Evolutionary conservation across 1,140 invertebrate genomes (phyloP), one percentile per base, ranked within the genome.

Genomic region (Bombus impatiens): DNA sequence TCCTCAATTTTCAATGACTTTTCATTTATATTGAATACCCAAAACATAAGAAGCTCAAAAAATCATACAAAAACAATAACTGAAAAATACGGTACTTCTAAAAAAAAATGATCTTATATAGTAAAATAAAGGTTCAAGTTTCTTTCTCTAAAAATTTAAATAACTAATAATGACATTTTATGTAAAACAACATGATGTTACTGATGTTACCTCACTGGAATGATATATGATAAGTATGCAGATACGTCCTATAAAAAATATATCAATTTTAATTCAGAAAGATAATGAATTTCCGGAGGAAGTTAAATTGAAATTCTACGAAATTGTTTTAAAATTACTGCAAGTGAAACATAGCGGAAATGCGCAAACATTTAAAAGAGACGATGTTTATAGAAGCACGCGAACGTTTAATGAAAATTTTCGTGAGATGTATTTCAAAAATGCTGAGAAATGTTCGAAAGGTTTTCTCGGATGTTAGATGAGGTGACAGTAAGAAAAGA

Each of bases 401-500:
- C 35, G 18, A 15, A 40, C 8, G 25, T 82, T n/a, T 5, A 76
- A 40, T 18, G 59, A 53, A 40, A 32, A 68, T 42, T 62, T 13
- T n/a, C 59, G 47, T 8, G 18, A 53, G 47, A 53, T 53, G 18
- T 53, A 53, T 53, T 53, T 53, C 18, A 53, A 53, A 62, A 62
- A 62, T 62, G 28, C 28, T 62, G 25, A n/a, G 28, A 62, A n/a
- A 62, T 62, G 10, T n/a, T 12, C 28, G 4, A 42, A 53, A 40
- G 25, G 67, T 32, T n/a, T 22, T 9, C 47, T 53, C 1, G 47
- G 6, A 9, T 6, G 15, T 28, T 18, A 62, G 32, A 37, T 22
- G 25, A 35, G 28, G 62, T 83, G 85, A 86, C 85, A 76, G 74
- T 47, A 40, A 67, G 32, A 72, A 71, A 86, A 81, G 67, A 72